Conservation (phyloP, 2,797 vertebrate genomes). For the Brachyrhaphis roseni region DNA sequence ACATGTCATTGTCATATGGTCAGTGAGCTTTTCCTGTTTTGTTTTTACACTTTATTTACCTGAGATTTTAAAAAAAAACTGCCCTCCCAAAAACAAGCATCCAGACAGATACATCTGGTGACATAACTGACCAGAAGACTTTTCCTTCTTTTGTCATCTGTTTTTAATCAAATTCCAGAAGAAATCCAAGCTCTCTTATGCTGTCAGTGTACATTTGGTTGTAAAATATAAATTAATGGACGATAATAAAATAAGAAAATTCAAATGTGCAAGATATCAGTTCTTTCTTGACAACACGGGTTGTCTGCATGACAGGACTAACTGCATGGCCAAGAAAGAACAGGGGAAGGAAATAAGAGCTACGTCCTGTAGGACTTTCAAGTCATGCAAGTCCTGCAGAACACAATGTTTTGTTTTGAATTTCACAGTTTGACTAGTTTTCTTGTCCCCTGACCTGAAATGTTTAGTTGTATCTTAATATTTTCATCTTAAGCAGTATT, state of each 20-base stretch:
- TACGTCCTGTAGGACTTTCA: too few species aligned
- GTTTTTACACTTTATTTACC: not conserved
- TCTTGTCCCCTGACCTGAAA: not conserved
- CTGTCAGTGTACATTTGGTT: not conserved
- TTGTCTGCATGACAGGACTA: too few species aligned
- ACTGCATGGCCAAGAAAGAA: too few species aligned
- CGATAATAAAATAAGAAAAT: not conserved
- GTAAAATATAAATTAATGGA: not conserved
- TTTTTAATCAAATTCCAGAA: not conserved
- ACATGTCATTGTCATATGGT: not conserved
- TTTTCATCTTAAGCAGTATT: not conserved
- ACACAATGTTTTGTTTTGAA: not conserved
- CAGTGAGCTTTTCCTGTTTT: not conserved
- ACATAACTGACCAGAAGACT: not conserved
- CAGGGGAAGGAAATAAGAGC: too few species aligned
- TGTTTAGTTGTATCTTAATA: not conserved
- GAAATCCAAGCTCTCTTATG: not conserved
- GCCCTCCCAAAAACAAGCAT: not conserved
- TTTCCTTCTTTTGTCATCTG: not conserved
- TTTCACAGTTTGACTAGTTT: not conserved
- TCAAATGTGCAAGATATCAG: not conserved
- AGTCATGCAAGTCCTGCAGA: not conserved
- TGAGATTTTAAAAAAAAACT: not conserved
- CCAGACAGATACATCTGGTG: not conserved
- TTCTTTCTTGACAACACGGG: not conserved